phyloP scores from a whole-genome alignment of 2,797 vertebrate species.

The Tapera naevia region DNA sequence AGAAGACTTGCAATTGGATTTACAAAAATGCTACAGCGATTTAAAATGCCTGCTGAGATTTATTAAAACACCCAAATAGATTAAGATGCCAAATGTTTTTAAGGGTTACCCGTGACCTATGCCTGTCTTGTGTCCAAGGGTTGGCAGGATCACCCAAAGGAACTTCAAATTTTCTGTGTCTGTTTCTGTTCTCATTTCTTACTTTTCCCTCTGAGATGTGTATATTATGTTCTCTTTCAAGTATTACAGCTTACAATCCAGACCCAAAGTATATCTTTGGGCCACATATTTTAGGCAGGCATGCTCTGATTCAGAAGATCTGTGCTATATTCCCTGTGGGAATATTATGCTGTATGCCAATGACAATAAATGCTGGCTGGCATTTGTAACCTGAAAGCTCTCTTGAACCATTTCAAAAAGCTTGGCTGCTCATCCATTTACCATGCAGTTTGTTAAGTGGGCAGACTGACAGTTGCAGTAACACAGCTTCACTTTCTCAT shows the following conservation, averaged over 20 bases:
- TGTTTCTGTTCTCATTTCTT: background rate
- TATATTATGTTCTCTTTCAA: background rate
- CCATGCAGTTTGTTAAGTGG: background rate
- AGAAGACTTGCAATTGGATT: background rate
- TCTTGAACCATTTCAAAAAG: background rate
- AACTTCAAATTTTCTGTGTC: background rate
- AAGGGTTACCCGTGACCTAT: background rate
- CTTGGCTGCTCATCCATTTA: slow-evolving; percentile 11
- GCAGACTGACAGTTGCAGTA: background rate
- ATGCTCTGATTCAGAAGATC: background rate
- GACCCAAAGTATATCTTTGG: background rate
- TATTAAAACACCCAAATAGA: background rate
- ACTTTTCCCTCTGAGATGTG: background rate
- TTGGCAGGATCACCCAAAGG: background rate
- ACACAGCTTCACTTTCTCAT: background rate
- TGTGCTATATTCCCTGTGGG: background rate
- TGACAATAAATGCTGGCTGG: background rate
- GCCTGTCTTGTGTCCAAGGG: no score
- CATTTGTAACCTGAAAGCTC: background rate
- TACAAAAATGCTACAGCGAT: background rate
- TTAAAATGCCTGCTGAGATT: background rate
- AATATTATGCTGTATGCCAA: background rate
- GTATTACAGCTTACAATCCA: background rate
- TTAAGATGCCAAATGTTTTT: background rate
- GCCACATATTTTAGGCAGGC: background rate